Base-by-base conservation (phyloP, 30 jellyfish, hydroid and myxozoan species). In the Hydractinia echinata region DNA sequence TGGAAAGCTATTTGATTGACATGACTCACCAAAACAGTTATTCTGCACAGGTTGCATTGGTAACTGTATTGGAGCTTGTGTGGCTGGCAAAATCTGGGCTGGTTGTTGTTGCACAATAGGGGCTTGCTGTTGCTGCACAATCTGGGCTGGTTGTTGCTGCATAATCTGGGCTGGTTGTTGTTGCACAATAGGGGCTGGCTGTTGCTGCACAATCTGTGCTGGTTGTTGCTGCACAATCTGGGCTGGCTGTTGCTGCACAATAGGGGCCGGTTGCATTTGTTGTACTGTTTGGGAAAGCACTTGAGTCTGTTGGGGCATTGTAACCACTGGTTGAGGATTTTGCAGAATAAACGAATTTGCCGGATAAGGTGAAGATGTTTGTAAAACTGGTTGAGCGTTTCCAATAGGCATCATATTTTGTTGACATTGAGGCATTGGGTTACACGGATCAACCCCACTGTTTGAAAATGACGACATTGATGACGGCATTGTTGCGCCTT, bases 371-470 rank as follows among this genome's bases (percentile, higher is more conserved):
- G 74, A 44, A 64, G 74, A 51, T 4, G 74, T 64, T 51, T 64
- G 74, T 64, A 64, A 64, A 4, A 64, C 18, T n/a, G 74, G 74
- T 13, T 64, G 74, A 64, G 74, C 6, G 16, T 51, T 64, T 30
- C 44, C 44, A 30, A 30, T 30, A 30, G 44, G 44, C 44, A 30
- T 30, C 44, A 30, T 30, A 30, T 30, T 30, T 30, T 30, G 44
- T 64, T 64, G 51, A 13, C 74, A 64, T 64, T 64, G 74, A 7
- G 74, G 74, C 74, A 64, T 64, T 7, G 74, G 74, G 39, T 64
- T 64, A 51, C 74, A 64, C 4, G 74, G 74, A 30, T 30, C 44
- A 30, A 30, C 44, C 2, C 44, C 44, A 30, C 44, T 30, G 44
- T 30, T 30, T 30, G 44, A 30, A 30, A 30, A 30, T 30, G 44